Percentiles rank a stretch among this genome's conserved stretches.
Evolutionary conservation across 2,888 invertebrate genomes (phyloP).

Genomic region (Andrena hattorfiana): DNA sequence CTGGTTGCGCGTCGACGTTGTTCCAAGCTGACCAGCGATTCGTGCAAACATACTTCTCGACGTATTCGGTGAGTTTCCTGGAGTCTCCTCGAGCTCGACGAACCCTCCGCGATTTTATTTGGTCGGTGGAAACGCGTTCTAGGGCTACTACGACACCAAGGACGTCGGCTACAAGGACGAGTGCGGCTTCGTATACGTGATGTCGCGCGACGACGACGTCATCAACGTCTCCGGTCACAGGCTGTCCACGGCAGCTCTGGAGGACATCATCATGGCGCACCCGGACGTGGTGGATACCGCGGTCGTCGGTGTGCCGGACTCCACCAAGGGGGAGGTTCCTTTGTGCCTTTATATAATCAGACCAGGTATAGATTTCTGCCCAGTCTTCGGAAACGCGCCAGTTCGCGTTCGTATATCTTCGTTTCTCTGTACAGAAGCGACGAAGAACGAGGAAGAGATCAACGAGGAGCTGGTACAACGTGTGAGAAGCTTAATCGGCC

Average conservation of each 20-base stretch:
- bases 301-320: slow-evolving; percentile 95
- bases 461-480: slow-evolving; percentile 87
- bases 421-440: slow-evolving; percentile 82
- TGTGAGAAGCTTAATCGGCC: slow-evolving; percentile 91
- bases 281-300: slow-evolving; percentile 94
- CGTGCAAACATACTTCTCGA: slow-evolving; percentile 92
- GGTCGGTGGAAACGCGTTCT: neutral
- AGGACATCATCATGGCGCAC: slow-evolving; percentile 96
- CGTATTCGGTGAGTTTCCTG: slow-evolving; percentile 89
- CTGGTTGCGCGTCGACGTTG: slow-evolving; percentile 94
- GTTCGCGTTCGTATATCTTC: neutral
- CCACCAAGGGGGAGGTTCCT: slow-evolving; percentile 96
- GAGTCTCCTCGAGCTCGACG: neutral
- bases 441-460: slow-evolving; percentile 86
- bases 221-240: slow-evolving; percentile 98
- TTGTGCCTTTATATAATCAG: slow-evolving; percentile 94
- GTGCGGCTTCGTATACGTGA: slow-evolving; percentile 94
- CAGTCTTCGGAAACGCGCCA: neutral
- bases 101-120: neutral
- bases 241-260: slow-evolving; percentile 94
- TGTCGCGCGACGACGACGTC: slow-evolving; percentile 96
- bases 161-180: slow-evolving; percentile 95
- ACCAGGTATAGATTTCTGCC: slow-evolving; percentile 84
- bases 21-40: slow-evolving; percentile 93
- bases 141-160: slow-evolving; percentile 98